Evolutionary conservation across 1,140 invertebrate species (phyloP), one percentile per base, ranked within the genome.

Genomic region (Zeugodacus cucurbitae): DNA sequence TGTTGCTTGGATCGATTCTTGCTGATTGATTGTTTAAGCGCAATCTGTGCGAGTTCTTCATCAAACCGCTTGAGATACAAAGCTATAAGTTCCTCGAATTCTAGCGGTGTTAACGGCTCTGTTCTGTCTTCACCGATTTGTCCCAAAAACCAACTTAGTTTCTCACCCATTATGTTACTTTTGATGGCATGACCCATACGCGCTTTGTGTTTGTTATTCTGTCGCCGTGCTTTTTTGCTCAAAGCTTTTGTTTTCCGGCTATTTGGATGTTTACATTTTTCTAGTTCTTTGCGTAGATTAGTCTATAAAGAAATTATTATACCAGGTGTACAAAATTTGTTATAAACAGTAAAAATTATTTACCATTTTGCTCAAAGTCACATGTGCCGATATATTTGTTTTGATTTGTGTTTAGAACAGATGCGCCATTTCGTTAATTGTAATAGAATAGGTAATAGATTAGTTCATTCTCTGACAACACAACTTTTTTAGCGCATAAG

Each of bases 31-130:
- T 96, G 96, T 91, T 97, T 97, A 5, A 97, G 93, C 32, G 93
- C 91, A 90, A 97, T 97, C 93, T 97, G 96, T 89, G 96, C 95
- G 48, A 97, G 91, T 94, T 97, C 97, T 89, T 96, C 96, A 90
- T 97, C 95, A 93, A 97, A 96, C 82, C 97, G 94, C 3, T 92
- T 90, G 85, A 96, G 90, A 89, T 92, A 92, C 22, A 93, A 93
- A 89, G 95, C 91, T 74, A 97, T 95, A 70, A 97, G 91, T 87
- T 95, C 93, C 87, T 95, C 91, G 37, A 94, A 94, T 89, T 96
- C 94, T 91, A 95, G 93, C 88, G 95, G 94, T 37, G 93, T 94
- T 86, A 96, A 95, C 32, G 94, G 94, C 59, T 90, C 90, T 22
- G 94, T 93, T 88, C 94, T 92, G 10, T 93, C 93, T 57, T 95